Conservation (phyloP, 2,113 vertebrate genomes). For the Cyphomyrus discorhynchus region DNA sequence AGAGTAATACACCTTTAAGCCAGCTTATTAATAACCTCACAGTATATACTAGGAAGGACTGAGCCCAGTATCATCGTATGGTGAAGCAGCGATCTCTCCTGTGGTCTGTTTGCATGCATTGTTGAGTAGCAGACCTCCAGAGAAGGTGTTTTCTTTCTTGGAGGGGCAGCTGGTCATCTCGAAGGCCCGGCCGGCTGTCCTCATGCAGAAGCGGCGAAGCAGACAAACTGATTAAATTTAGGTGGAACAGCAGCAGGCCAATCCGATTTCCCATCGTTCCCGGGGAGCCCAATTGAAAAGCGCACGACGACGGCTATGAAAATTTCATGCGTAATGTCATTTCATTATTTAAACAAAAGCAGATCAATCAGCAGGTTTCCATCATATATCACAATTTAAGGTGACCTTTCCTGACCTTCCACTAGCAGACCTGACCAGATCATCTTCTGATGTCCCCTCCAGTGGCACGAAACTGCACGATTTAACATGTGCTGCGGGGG, state of each 20-base stretch:
- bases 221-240: conserved; percentile 23
- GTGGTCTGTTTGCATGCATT: not conserved
- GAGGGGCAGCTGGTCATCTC: not conserved
- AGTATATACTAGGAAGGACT: not conserved
- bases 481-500: not conserved
- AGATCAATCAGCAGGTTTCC: not conserved
- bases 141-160: not conserved
- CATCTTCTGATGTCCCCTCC: not conserved
- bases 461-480: not conserved
- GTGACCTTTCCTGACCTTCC: not conserved
- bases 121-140: not conserved
- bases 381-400: conserved; percentile 23
- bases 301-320: conserved; percentile 10
- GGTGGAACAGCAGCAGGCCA: not conserved
- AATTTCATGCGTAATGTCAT: conserved; percentile 22
- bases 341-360: conserved; percentile 23
- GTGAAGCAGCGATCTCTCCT: not conserved
- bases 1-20: not conserved
- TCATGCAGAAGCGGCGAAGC: not conserved
- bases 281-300: conserved; percentile 2
- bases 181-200: not conserved
- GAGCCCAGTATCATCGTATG: not conserved
- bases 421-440: not conserved
- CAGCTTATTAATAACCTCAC: not conserved
- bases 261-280: conserved; percentile 22